Percentiles rank a stretch among this genome's conserved stretches.
These are phyloP conservation scores for Aegotheles bennettii DNA, from an alignment of 2,113 vertebrate genomes.

Conservation along the genomic window DNA sequence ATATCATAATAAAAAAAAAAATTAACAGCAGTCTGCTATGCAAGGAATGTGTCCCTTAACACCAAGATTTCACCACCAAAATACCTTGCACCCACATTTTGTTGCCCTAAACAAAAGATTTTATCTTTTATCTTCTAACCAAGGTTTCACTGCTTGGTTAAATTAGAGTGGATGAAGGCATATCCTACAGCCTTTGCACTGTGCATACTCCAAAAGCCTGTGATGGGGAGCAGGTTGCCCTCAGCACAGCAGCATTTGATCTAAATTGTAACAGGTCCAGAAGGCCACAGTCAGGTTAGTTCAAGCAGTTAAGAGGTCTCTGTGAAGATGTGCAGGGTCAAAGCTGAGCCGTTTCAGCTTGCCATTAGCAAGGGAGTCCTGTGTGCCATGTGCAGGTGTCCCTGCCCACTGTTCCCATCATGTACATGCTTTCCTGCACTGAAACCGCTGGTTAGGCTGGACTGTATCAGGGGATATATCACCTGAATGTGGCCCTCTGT, in stretches of 20 bases:
- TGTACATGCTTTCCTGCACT: accelerated
- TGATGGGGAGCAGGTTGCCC: background rate
- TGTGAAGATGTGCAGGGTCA: background rate
- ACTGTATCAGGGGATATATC: background rate
- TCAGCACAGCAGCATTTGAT: background rate
- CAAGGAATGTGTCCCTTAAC: background rate
- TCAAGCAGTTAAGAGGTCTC: background rate
- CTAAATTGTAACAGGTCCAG: background rate
- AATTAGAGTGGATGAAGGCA: background rate
- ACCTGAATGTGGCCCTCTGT: background rate
- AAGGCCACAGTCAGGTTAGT: background rate
- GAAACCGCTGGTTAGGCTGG: background rate
- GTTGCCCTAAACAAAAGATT: background rate
- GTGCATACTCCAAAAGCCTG: background rate
- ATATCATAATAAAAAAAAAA: background rate
- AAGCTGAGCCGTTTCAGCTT: background rate
- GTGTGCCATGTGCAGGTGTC: background rate
- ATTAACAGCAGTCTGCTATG: background rate
- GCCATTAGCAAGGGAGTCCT: background rate
- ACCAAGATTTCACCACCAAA: background rate
- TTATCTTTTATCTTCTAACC: too few relatives aligned
- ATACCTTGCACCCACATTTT: background rate
- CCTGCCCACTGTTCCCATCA: background rate
- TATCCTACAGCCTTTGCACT: background rate
- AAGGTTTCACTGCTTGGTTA: background rate